Base-by-base conservation (phyloP, 2,113 vertebrate species). In the Scolopax mira region DNA sequence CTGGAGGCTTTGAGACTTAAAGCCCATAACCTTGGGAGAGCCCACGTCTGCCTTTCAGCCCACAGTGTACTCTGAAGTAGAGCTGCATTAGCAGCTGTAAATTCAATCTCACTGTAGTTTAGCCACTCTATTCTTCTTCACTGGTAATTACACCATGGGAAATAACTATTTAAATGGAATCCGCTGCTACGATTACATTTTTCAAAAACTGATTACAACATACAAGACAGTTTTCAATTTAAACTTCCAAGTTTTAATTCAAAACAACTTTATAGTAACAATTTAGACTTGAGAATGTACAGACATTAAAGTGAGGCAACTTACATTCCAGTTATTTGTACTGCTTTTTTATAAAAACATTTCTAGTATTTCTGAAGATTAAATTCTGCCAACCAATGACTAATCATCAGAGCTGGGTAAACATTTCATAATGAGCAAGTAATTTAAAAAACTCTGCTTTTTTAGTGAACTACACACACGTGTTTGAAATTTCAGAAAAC, bases 151-250 rank as follows among this genome's bases (percentile, higher is more conserved):
- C 31, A 24, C 70, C 39, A 37, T 48, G 28, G 69, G 79, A 95
- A 96, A 93, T 93, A 93, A 96, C 84, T 85, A 74, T 66, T 95
- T 93, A 92, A 96, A 87, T 79, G n/a, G 70, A 91, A 97, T 83
- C 41, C 64, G 90, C 54, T 18, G 75, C 44, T 93, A 62, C 10
- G 2, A 75, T 96, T 92, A 70, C 44, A 96, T 94, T 90, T 88
- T 94, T 96, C 88, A 89, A 95, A 95, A 94, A 93, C 33, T 84
- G 52, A 89, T 94, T 96, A 90, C 85, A 93, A 95, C 60, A 81
- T 62, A 48, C 57, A 82, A 93, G 69, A 89, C 12, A 69, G 73
- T 74, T 66, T 92, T 96, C 48, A 83, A 88, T 91, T 93, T 94
- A 61, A 90, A 88, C 85, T 90, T 94, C 58, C 52, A 93, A 85